Percentiles rank a stretch among this genome's conserved stretches.
phyloP scores from a whole-genome alignment of 1,140 invertebrate genomes.

The Pseudoatta argentina region DNA sequence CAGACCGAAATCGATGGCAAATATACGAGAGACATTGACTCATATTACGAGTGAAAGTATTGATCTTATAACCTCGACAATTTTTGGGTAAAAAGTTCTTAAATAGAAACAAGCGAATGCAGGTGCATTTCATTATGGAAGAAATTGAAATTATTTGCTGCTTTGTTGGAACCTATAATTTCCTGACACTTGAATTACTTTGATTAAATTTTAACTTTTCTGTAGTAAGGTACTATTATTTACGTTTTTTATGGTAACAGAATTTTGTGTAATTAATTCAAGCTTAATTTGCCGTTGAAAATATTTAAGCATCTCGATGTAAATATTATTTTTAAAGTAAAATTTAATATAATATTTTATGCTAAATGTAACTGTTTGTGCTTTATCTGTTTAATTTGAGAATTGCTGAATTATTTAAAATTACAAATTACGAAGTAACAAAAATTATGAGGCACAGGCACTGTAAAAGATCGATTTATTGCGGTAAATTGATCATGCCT shows the following conservation, averaged over 20 bases:
- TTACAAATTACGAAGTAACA: background rate
- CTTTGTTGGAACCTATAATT: background rate
- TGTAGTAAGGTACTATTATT: background rate
- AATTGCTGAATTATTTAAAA: background rate
- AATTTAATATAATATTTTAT: background rate
- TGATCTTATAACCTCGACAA: background rate
- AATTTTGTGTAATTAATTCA: background rate
- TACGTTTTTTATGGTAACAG: background rate
- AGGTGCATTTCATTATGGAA: background rate
- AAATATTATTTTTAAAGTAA: background rate
- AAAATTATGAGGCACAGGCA: background rate
- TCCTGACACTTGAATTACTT: background rate
- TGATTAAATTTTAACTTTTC: constrained; percentile 13
- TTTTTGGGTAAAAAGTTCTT: constrained; percentile 7
- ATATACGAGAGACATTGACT: background rate
- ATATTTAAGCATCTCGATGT: background rate
- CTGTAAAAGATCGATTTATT: constrained; percentile 14
- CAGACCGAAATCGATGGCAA: background rate
- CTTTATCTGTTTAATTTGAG: background rate
- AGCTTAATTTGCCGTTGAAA: background rate
- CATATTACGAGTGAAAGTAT: constrained; percentile 43
- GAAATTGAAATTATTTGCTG: background rate
- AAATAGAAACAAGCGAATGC: background rate
- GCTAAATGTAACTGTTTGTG: background rate
- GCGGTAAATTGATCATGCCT: constrained; percentile 8